Evolutionary conservation across 2,113 vertebrate genomes (phyloP).

Genomic region (human): GRCh38 chr5:5776501-5777000

Average conservation of each 20-base stretch:
- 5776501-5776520: neutral
- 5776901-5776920: fast-evolving
- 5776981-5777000: neutral
- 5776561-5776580: neutral
- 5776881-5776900: neutral
- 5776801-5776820: too few species aligned
- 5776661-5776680: too few species aligned
- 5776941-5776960: neutral
- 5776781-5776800: fast-evolving
- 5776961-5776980: neutral
- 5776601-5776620: neutral
- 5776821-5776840: too few species aligned
- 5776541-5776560: too few species aligned
- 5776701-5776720: neutral
- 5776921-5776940: neutral
- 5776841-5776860: neutral
- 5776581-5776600: fast-evolving
- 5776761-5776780: too few species aligned
- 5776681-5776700: fast-evolving
- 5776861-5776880: neutral
- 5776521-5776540: fast-evolving
- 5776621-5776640: fast-evolving
- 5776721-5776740: neutral
- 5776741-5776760: neutral
- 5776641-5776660: neutral